A percentile compares a stretch with the other conserved stretches of the same genome.
phyloP scores from a whole-genome alignment of 2,113 vertebrate genomes.

The Ctenomys sociabilis region DNA sequence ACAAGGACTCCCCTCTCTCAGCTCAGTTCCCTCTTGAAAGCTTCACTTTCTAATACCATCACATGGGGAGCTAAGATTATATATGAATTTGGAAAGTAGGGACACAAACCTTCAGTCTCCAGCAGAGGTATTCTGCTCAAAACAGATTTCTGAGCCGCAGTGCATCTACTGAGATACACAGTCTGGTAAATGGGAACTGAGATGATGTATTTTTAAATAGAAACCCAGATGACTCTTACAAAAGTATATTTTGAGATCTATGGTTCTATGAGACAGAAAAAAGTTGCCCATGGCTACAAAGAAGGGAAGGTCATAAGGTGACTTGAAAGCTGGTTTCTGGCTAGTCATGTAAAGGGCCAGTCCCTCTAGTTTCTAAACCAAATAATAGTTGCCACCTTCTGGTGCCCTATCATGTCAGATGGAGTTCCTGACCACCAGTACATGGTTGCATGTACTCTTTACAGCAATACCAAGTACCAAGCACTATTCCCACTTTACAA shows the following conservation, averaged over 20 bases:
- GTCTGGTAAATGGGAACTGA: neutral
- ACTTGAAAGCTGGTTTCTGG: neutral
- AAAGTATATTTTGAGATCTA: slow-evolving; percentile 23
- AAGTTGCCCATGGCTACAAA: neutral
- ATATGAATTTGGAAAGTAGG: neutral
- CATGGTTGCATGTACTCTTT: neutral
- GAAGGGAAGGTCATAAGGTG: neutral
- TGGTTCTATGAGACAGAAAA: slow-evolving; percentile 1
- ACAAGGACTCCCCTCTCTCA: neutral
- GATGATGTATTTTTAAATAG: neutral
- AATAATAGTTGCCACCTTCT: neutral
- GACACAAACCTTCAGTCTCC: neutral
- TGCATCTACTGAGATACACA: neutral
- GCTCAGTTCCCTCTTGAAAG: neutral
- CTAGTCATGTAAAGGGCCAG: neutral
- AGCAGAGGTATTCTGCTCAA: neutral
- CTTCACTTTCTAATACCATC: neutral
- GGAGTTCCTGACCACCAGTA: neutral
- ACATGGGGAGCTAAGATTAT: too few relatives aligned
- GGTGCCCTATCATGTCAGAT: too few relatives aligned
- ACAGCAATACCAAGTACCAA: neutral
- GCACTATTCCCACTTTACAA: neutral
- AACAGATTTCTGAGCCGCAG: neutral
- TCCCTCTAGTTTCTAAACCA: neutral
- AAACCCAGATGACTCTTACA: neutral